Evolutionary conservation across 2,888 invertebrate genomes (phyloP), one percentile per base, ranked within the genome.

Genomic region (Alcis repandata): DNA sequence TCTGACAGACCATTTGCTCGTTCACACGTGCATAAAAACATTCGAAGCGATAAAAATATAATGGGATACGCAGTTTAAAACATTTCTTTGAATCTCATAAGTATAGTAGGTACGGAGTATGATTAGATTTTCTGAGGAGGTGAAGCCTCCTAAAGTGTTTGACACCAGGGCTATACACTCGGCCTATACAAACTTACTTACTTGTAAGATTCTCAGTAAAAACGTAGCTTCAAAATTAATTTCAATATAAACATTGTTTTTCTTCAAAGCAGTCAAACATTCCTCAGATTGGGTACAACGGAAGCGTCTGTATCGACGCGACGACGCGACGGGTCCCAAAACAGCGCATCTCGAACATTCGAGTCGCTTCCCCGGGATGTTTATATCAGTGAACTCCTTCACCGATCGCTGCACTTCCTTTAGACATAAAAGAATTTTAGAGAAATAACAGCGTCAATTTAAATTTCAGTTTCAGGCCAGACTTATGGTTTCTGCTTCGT

Each of bases 321-420:
- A 82, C 79, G 67, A n/a, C n/a, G 72, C 71, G 41, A 17, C 41
- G 79, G 71, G 79, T 72, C 75, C 70, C 72, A 79, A 78, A 75
- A 70, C 70, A 69, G 48, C 15, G 63, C 75, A 74, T 73, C 63
- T 75, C 67, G 69, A 63, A 68, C 32, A 38, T 58, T 69, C 54
- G 62, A 58, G 54, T 49, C 59, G 72, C 69, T 71, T 67, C 69
- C 62, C 62, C 64, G 64, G 77, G 78, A 83, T 85, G 85, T 86
- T 89, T 88, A 84, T 90, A 91, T 92, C 89, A 85, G 86, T 89
- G 85, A 82, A 85, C 80, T 76, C 81, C 83, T 89, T 82, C 88
- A 82, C 83, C 81, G 87, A 87, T 87, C 86, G 79, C 75, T 80
- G 77, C 80, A 73, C 82, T 87, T 88, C 82, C 85, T 87, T 82